Evolutionary conservation across 2,113 vertebrate genomes (phyloP).

Genomic region (Physeter macrocephalus): DNA sequence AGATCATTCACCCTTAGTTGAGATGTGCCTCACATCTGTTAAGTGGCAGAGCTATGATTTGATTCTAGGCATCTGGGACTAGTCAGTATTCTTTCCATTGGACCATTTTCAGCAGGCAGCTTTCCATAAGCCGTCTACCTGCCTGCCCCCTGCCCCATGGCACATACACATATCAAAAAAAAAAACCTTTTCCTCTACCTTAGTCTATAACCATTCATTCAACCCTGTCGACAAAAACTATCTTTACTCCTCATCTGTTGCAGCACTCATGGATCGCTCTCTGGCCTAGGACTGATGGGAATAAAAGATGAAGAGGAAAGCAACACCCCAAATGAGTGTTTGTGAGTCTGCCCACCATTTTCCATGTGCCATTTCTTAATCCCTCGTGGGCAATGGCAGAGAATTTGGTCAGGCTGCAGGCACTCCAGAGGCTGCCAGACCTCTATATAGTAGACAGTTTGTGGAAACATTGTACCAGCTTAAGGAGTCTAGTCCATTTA

Average conservation of each 20-base stretch:
- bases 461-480: neutral
- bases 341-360: neutral
- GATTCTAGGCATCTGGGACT: neutral
- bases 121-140: neutral
- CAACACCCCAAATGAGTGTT: neutral
- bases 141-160: neutral
- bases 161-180: neutral
- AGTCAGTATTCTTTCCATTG: neutral
- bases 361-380: neutral
- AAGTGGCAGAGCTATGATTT: neutral
- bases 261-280: constrained; percentile 58
- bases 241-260: constrained; percentile 53
- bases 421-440: neutral
- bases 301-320: constrained; percentile 74
- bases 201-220: neutral
- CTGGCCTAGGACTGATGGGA: constrained; percentile 79
- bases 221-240: neutral
- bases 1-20: neutral
- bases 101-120: neutral
- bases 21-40: neutral
- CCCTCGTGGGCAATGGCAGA: neutral
- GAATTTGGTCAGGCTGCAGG: neutral
- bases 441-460: neutral
- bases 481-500: neutral
- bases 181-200: neutral